Conservation (phyloP, 2,797 vertebrate species). For the Loriculus beryllinus region DNA sequence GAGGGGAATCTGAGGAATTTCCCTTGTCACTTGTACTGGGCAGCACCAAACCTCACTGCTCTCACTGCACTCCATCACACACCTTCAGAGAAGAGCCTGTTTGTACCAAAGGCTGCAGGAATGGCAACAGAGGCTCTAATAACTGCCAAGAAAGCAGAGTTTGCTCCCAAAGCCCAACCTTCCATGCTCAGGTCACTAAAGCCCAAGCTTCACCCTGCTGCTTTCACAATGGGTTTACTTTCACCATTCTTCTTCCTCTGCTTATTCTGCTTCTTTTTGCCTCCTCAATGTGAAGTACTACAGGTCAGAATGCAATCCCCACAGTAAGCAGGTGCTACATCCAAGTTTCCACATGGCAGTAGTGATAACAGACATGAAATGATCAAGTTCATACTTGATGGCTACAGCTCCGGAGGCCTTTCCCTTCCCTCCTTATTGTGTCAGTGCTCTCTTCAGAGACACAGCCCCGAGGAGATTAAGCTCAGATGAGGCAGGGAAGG, state of each 20-base stretch:
- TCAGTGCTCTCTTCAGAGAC: background rate
- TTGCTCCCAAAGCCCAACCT: background rate
- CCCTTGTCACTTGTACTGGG: background rate
- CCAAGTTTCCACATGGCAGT: too few relatives aligned
- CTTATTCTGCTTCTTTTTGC: background rate
- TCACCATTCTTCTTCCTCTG: background rate
- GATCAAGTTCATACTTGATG: background rate
- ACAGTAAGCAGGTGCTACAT: background rate
- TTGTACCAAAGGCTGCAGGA: background rate
- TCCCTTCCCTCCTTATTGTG: too few relatives aligned
- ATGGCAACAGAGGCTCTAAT: background rate
- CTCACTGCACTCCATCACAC: rapidly evolving
- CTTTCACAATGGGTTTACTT: background rate
- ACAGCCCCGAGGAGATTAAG: background rate
- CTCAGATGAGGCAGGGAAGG: background rate
- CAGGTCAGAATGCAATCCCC: background rate
- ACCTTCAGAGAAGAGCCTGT: background rate
- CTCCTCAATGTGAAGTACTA: background rate
- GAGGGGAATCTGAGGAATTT: background rate
- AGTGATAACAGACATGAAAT: background rate
- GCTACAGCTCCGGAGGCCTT: background rate
- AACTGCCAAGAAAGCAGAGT: background rate
- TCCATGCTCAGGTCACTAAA: rapidly evolving
- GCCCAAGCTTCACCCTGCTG: rapidly evolving
- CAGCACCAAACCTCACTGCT: background rate